phyloP scores from a whole-genome alignment of 2,113 vertebrate genomes.

The Tricholaema leucomelas region DNA sequence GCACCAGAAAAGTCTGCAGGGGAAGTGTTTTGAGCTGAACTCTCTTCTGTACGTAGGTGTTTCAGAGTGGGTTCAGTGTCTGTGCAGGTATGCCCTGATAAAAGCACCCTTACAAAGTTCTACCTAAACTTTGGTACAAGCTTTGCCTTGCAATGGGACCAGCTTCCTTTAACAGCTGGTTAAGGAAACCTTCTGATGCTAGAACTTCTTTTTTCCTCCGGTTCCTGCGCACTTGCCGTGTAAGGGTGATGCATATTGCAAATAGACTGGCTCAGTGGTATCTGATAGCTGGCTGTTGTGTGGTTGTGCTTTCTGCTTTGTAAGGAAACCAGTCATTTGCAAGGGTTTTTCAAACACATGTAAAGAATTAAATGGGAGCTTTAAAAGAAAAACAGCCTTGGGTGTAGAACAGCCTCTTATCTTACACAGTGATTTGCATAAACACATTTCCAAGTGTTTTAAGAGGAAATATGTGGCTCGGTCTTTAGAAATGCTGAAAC shows the following conservation, averaged over 20 bases:
- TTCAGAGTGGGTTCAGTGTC: not conserved
- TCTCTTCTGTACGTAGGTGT: not conserved
- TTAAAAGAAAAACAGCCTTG: slow-evolving; percentile 1
- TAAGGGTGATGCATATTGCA: not conserved
- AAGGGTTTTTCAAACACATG: not conserved
- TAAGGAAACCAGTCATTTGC: not conserved
- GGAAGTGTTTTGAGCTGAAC: not conserved
- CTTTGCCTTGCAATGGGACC: not conserved
- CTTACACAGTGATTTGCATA: not conserved
- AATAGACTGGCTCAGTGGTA: not conserved
- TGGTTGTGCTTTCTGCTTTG: not conserved
- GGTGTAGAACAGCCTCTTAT: not conserved
- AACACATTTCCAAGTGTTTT: not conserved
- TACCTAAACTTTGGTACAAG: not conserved
- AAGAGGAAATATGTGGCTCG: not conserved
- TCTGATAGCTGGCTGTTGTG: not conserved
- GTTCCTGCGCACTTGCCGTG: not conserved
- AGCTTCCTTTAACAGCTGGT: not conserved
- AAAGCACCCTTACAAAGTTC: not conserved
- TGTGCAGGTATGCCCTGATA: not conserved
- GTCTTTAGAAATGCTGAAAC: not conserved
- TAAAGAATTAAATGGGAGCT: not conserved
- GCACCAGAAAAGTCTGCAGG: not conserved
- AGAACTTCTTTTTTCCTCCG: not conserved
- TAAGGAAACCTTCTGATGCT: not conserved